Conservation (phyloP, 1,140 invertebrate genomes). For the Dendrolimus kikuchii region DNA sequence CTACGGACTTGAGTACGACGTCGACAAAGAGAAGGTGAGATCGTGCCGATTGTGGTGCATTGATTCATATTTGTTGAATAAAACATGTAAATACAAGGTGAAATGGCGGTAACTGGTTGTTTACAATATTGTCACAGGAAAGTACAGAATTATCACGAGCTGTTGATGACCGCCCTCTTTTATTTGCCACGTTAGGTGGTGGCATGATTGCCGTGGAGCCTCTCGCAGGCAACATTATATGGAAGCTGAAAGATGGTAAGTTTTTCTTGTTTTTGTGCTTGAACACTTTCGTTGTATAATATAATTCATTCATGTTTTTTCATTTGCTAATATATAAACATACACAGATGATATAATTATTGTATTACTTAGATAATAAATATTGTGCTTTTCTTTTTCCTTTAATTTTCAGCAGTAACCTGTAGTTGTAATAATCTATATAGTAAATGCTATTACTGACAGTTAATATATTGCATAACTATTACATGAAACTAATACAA, state of each 20-base stretch:
- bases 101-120: constrained; percentile 18
- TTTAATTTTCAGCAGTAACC: too few species aligned
- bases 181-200: constrained; percentile 94
- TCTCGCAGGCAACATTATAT: constrained; percentile 86
- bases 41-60: constrained; percentile 17
- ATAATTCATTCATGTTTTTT: neutral
- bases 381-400: too few species aligned
- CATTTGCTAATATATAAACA: neutral
- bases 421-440: too few species aligned
- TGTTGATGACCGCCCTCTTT: constrained; percentile 79
- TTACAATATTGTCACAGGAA: constrained; percentile 55
- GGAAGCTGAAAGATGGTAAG: constrained; percentile 92
- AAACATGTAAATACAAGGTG: constrained; percentile 29
- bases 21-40: constrained; percentile 36
- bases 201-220: constrained; percentile 89
- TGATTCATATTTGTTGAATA: constrained; percentile 23
- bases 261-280: constrained; percentile 13
- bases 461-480: too few species aligned
- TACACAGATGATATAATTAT: neutral
- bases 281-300: neutral
- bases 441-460: too few species aligned
- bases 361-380: too few species aligned
- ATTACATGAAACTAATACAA: too few species aligned
- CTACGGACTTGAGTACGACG: constrained; percentile 35
- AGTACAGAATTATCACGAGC: constrained; percentile 79